phyloP scores from a whole-genome alignment of 2,888 invertebrate genomes.

The Electrophaes corylata region DNA sequence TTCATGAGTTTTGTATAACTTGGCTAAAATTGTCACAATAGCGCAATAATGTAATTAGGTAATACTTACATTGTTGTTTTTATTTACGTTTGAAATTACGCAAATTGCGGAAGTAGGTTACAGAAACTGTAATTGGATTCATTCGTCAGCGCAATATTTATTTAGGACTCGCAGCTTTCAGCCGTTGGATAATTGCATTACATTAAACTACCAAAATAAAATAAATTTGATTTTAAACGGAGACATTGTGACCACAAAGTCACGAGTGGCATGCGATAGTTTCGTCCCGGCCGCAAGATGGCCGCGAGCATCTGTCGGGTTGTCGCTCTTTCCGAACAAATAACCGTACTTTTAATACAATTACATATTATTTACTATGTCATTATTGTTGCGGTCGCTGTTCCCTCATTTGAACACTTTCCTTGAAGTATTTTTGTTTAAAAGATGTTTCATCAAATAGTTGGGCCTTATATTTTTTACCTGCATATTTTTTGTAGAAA shows the following conservation, averaged over 20 bases:
- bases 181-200: slow-evolving; percentile 60
- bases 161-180: slow-evolving; percentile 56
- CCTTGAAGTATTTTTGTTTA: slow-evolving; percentile 36
- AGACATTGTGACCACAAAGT: slow-evolving; percentile 77
- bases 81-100: slow-evolving; percentile 32
- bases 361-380: slow-evolving; percentile 61
- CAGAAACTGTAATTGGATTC: slow-evolving; percentile 45
- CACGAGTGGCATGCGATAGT: slow-evolving; percentile 70
- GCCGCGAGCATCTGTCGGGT: slow-evolving; percentile 82
- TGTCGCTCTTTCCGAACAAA: slow-evolving; percentile 77
- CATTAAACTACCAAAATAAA: slow-evolving; percentile 58
- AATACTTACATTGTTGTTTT: slow-evolving; percentile 25
- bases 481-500: not conserved
- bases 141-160: slow-evolving; percentile 55
- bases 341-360: slow-evolving; percentile 73
- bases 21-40: slow-evolving; percentile 15
- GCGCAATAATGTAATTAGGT: slow-evolving; percentile 10
- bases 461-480: not conserved
- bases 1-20: slow-evolving; percentile 14
- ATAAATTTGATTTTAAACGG: slow-evolving; percentile 77
- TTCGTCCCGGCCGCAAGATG: slow-evolving; percentile 69
- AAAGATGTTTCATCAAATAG: not conserved
- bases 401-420: slow-evolving; percentile 65
- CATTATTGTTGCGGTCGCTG: slow-evolving; percentile 72
- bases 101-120: slow-evolving; percentile 30